phyloP scores from a whole-genome alignment of 2,113 vertebrate species.

The Galeopterus variegatus region DNA sequence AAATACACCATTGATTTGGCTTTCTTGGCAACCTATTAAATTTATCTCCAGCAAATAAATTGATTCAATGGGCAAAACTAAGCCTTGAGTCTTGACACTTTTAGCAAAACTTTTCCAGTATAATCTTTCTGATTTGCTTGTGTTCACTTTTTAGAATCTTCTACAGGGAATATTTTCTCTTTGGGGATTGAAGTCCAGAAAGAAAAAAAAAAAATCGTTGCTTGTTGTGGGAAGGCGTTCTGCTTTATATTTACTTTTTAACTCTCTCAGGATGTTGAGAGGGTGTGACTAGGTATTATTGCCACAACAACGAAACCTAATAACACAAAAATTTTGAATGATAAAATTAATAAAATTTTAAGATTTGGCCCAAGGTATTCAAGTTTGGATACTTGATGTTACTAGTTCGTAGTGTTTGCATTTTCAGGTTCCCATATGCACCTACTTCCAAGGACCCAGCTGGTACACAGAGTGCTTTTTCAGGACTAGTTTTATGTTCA shows the following conservation, averaged over 20 bases:
- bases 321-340: background rate
- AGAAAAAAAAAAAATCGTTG: background rate
- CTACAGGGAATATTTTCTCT: background rate
- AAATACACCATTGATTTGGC: slow-evolving; percentile 19
- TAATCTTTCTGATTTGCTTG: background rate
- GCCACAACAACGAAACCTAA: background rate
- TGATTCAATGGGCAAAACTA: slow-evolving; percentile 58
- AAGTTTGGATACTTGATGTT: background rate
- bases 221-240: background rate
- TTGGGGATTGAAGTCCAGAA: background rate
- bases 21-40: slow-evolving; percentile 37
- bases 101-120: background rate
- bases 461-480: background rate
- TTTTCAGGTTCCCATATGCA: background rate
- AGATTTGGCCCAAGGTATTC: background rate
- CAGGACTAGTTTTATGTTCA: background rate
- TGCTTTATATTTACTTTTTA: slow-evolving; percentile 32
- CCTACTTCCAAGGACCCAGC: background rate
- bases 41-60: slow-evolving; percentile 77
- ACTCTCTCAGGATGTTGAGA: background rate
- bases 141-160: background rate
- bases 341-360: background rate
- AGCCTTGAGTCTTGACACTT: slow-evolving; percentile 51
- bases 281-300: background rate
- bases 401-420: background rate